These are phyloP conservation scores for Sminthurinus signatus DNA, from an alignment of 1,140 invertebrate species.

Conservation along the genomic window DNA sequence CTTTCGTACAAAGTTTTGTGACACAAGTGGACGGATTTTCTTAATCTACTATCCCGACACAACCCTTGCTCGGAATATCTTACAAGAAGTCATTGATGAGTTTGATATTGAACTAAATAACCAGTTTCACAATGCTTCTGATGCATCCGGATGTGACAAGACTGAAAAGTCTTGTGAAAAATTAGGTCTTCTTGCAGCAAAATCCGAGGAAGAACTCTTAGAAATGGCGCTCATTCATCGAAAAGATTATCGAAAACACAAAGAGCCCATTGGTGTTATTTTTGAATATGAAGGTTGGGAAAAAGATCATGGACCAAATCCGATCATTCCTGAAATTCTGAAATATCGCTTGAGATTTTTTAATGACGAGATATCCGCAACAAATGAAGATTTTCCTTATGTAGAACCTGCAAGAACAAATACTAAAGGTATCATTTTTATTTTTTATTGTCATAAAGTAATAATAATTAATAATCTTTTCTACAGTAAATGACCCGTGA, in stretches of 20 bases:
- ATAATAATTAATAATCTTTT: too few relatives aligned
- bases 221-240: constrained; percentile 12
- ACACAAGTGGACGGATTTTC: constrained; percentile 5
- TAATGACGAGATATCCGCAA: constrained; percentile 3
- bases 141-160: neutral
- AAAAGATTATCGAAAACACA: neutral
- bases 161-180: neutral
- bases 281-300: constrained; percentile 15
- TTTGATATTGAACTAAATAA: constrained; percentile 6
- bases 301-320: neutral
- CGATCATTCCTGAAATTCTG: constrained; percentile 6
- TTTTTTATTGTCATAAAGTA: too few relatives aligned
- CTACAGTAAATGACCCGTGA: neutral
- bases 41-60: constrained; percentile 7
- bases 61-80: neutral
- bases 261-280: constrained; percentile 9
- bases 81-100: neutral
- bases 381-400: constrained; percentile 1
- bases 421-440: neutral
- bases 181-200: too few relatives aligned
- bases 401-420: constrained; percentile 4
- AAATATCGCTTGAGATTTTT: constrained; percentile 8
- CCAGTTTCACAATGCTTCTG: neutral
- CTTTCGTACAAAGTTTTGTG: neutral
- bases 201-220: too few relatives aligned